Conservation (phyloP, 2,113 vertebrate genomes). For the Micronycteris hirsuta region DNA sequence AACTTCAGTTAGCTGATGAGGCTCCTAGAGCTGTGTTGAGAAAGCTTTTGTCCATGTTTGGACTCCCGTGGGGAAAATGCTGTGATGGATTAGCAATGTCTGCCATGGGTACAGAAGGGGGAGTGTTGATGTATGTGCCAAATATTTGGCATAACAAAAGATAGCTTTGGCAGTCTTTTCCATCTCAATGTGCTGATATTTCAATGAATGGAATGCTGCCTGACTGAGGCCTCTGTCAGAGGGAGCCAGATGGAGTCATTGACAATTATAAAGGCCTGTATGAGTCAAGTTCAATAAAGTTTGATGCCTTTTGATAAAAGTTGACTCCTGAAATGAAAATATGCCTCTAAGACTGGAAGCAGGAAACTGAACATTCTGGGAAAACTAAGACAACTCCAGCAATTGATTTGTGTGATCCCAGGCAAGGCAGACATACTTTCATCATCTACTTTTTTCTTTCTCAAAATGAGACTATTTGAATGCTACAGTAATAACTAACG, state of each 20-base stretch:
- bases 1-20: background rate
- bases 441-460: background rate
- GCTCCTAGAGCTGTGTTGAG: background rate
- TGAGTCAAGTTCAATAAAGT: background rate
- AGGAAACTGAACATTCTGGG: background rate
- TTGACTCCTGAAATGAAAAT: background rate
- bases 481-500: background rate
- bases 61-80: background rate
- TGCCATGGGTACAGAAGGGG: background rate
- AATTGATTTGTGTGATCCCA: background rate
- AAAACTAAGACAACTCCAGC: background rate
- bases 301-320: background rate
- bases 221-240: background rate
- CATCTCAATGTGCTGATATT: background rate
- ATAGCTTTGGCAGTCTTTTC: background rate
- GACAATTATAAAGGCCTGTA: background rate
- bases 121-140: background rate
- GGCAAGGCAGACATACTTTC: background rate
- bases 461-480: background rate
- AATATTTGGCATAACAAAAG: constrained; percentile 12
- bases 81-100: background rate
- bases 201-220: background rate
- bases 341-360: background rate
- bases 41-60: background rate
- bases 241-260: background rate